Evolutionary conservation across 2,888 invertebrate species (phyloP), one percentile per base, ranked within the genome.

Genomic region (Pandemis corylana): DNA sequence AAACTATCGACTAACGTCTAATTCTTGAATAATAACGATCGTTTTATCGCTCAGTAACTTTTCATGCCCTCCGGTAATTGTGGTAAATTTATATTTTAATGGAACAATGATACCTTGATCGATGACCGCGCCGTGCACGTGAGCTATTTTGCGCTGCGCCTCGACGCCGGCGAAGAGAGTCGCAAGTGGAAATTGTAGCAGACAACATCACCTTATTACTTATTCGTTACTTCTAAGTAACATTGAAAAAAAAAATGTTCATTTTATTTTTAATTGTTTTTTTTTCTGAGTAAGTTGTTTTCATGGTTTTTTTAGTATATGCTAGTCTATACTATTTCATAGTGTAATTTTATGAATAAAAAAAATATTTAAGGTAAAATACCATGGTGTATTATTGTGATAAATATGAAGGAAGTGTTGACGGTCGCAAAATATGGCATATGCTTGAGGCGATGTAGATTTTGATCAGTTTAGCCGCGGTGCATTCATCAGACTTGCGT

Each of bases 381-480:
- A 36, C 28, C 44, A 7, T 56, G 10, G 66, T 59, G 20, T 15
- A 28, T 5, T 59, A 59, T 59, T 28, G 28, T 59, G 59, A 28
- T 59, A 59, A 59, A 59, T 59, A 59, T 28, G 59, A 59, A 10
- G 59, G 62, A 75, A 66, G 68, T 72, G 81, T 80, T 82, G 75
- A 75, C 85, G 87, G 87, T 89, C 88, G 88, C 87, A 82, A 87
- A 85, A 84, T 84, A 83, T 75, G 70, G 64, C 71, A 65, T 65
- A 68, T 66, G 72, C 74, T 70, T 82, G 80, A 78, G 82, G 90
- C 88, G 81, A 82, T 86, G 83, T 82, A 85, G 89, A 91, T 90
- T 86, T 79, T 80, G 79, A 91, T 91, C 89, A 87, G 81, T 56
- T 56, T 20, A 79, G 80, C 80, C 81, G 80, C 85, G 83, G 84